phyloP scores from a whole-genome alignment of 1,140 invertebrate genomes.

The Cheumatopsyche charites region DNA sequence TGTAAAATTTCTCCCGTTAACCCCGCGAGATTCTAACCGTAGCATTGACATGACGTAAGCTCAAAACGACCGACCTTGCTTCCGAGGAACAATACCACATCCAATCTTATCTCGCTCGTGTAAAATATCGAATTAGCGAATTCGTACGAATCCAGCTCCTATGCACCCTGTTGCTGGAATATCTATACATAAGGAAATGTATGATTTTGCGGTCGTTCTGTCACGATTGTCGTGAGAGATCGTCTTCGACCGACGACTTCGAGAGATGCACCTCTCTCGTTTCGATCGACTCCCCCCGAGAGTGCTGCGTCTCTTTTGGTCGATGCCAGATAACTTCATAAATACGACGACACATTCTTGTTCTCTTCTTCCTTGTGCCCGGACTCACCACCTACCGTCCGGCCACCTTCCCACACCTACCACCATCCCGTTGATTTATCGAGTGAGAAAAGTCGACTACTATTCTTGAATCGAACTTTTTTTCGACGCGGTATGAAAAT shows the following conservation, averaged over 20 bases:
- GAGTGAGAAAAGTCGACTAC: slow-evolving; percentile 56
- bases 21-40: neutral
- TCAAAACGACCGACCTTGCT: too few relatives aligned
- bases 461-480: slow-evolving; percentile 47
- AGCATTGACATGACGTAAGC: too few relatives aligned
- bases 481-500: slow-evolving; percentile 8
- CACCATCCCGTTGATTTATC: slow-evolving; percentile 56
- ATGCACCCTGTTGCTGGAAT: neutral
- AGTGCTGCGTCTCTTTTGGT: slow-evolving; percentile 7
- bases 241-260: slow-evolving; percentile 37
- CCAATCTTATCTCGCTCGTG: too few relatives aligned
- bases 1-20: slow-evolving; percentile 7
- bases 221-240: slow-evolving; percentile 49
- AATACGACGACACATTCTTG: slow-evolving; percentile 47
- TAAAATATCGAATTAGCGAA: too few relatives aligned
- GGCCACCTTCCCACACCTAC: slow-evolving; percentile 24
- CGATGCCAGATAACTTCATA: slow-evolving; percentile 46
- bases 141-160: neutral
- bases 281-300: neutral
- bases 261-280: slow-evolving; percentile 31
- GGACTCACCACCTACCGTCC: slow-evolving; percentile 27
- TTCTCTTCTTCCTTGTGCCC: slow-evolving; percentile 32
- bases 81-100: too few relatives aligned
- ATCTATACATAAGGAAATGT: slow-evolving; percentile 13
- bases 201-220: slow-evolving; percentile 38